Percentiles rank a stretch among this genome's conserved stretches.
phyloP scores from a whole-genome alignment of 2,888 invertebrate species.

The Agrotis ipsilon region DNA sequence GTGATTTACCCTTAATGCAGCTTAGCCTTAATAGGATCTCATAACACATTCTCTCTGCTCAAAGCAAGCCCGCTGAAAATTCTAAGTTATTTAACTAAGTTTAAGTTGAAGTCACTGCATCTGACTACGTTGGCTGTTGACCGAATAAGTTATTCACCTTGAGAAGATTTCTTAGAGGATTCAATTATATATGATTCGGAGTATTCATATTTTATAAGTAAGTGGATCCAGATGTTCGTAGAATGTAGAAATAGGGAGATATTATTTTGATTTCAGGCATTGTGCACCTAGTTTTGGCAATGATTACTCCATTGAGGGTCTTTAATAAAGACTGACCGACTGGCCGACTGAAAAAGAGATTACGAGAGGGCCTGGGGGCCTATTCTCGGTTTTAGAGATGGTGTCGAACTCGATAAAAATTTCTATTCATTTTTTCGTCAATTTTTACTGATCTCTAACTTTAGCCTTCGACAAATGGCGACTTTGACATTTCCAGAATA shows the following conservation, averaged over 20 bases:
- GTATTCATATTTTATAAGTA: not conserved
- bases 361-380: too few species aligned
- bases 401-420: too few species aligned
- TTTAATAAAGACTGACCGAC: too few species aligned
- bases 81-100: slow-evolving; percentile 24
- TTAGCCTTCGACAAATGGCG: too few species aligned
- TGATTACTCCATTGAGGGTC: not conserved
- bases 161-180: not conserved
- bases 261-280: not conserved
- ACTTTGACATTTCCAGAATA: too few species aligned
- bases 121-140: not conserved
- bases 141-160: slow-evolving; percentile 17
- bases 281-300: not conserved
- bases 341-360: too few species aligned
- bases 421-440: too few species aligned
- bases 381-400: too few species aligned
- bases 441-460: too few species aligned
- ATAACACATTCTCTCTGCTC: slow-evolving; percentile 19
- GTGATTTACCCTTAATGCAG: not conserved
- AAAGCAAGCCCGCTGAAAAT: slow-evolving; percentile 21
- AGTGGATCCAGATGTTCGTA: too few species aligned
- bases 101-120: slow-evolving; percentile 14
- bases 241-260: not conserved
- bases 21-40: not conserved
- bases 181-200: not conserved